Evolutionary conservation across 2,113 vertebrate genomes (phyloP), one percentile per base, ranked within the genome.

Genomic region (Otocyon megalotis): DNA sequence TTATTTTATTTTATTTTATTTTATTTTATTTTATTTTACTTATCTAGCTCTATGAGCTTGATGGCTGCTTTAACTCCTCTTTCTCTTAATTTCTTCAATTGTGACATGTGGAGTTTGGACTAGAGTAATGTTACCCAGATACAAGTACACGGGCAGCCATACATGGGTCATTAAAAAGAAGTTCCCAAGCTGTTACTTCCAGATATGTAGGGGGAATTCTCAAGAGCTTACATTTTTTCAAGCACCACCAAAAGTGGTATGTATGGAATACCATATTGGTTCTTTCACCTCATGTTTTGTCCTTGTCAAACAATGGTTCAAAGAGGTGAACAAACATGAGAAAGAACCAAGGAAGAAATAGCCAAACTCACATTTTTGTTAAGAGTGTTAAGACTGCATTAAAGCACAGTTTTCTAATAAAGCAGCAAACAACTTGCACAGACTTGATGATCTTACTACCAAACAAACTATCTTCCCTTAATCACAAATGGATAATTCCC

Each of bases 401-500:
- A 3, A 17, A 50, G 71, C 32, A 85, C 30, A 91, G 74, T 63
- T 95, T 82, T 93, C 28, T 89, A 88, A 93, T 85, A 96, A 24
- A 88, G 9, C 9, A 88, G 8, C 24, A 24, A 74, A 8, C 4
- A 62, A 0, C 12, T 1, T 4, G 43, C n/a, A 0, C 20, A 71
- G 30, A 93, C 81, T 96, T 88, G 4, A 30, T 43, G 20, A 74
- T 93, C 93, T 81, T 92, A 82, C 0, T 35, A 8, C 0, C 1
- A 79, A 88, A 63, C 5, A 88, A 97, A 71, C 43, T 19, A 1
- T 93, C 77, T 96, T 96, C 35, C 63, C 1, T 85, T 65, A 91
- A 53, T 81, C 48, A 96, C 43, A 92, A 97, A 89, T 79, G 74
- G 65, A 14, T 92, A 93, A 97, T 96, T 98, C 56, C 19, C 53